Conservation (phyloP, 2,888 invertebrate genomes). For the Argyresthia albistria region DNA sequence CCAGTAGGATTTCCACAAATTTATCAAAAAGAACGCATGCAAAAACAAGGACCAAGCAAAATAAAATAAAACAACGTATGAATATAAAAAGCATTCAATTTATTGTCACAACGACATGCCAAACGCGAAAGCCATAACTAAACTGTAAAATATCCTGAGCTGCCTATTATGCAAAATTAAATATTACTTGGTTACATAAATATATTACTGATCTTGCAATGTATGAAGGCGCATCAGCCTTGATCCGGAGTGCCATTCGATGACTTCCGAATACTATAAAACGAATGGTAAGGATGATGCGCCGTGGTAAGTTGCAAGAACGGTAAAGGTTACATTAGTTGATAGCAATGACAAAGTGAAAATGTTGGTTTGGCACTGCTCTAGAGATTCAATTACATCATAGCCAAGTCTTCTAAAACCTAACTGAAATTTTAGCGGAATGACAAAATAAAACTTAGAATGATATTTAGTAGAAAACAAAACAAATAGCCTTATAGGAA, state of each 20-base stretch:
- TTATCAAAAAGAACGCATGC: conserved; percentile 41
- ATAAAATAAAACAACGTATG: conserved; percentile 43
- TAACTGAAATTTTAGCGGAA: conserved; percentile 27
- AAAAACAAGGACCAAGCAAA: conserved; percentile 32
- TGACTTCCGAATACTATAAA: not conserved
- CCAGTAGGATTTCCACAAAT: conserved; percentile 47
- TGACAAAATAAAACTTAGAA: conserved; percentile 35
- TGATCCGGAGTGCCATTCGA: too few relatives aligned
- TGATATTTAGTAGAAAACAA: conserved; percentile 22
- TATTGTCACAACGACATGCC: conserved; percentile 66
- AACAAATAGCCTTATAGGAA: conserved; percentile 51
- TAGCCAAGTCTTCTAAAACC: conserved; percentile 5
- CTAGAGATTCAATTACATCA: conserved; percentile 44
- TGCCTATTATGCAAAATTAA: conserved; percentile 54
- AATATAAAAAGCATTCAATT: conserved; percentile 62
- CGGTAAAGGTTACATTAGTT: conserved; percentile 31
- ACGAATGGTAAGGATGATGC: not conserved
- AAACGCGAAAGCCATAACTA: conserved; percentile 57
- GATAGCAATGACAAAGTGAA: conserved; percentile 23
- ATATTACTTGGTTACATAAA: conserved; percentile 62
- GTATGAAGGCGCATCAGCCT: too few relatives aligned
- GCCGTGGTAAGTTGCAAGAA: conserved; percentile 6
- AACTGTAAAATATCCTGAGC: conserved; percentile 34
- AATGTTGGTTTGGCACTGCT: conserved; percentile 59
- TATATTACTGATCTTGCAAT: conserved; percentile 17